Evolutionary conservation across 2,797 vertebrate species (phyloP), one percentile per base, ranked within the genome.

Genomic region (Thamnophis elegans): DNA sequence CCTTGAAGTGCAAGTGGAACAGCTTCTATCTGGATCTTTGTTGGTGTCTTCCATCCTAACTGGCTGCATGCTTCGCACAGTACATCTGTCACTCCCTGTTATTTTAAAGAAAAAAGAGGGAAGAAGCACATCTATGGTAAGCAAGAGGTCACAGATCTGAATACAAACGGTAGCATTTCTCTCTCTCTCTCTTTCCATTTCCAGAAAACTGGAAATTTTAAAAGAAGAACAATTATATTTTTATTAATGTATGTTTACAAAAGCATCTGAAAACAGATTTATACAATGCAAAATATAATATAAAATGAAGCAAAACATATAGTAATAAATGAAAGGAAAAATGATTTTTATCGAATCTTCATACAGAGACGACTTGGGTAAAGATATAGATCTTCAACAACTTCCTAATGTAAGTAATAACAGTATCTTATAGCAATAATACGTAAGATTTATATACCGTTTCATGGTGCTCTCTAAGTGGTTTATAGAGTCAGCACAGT

Each of bases 61-160:
- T 98, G 98, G 87, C 99, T 99, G 96, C 99, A 99, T 14, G 99
- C 98, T 96, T 99, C 99, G 95, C 99, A 99, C 1, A 99, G 97
- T 0, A 99, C 99, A 94, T 99, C 99, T 0, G 99, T 99, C 1
- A 99, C 98, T 28, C 99, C 99, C 99, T 99, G 94, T 51, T 32
- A 87, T 92, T 86, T 51, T 89, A 94, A 91, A 95, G 16, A 7
- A 59, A 93, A 96, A 87, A 47, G 11, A 53, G 9, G 54, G 8
- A 22, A 36, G 22, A 32, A 22, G 32, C 32, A 5, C 8, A 56
- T 93, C 0, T 88, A 0, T 18, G 0, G 55, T 96, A 11, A 96
- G 25, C 42, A 87, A 60, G 13, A 2, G 54, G 1, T 42, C 5
- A 0, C 14, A 62, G 53, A 68, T 8, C 60, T 87, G 20, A 82